Evolutionary conservation across 2,888 invertebrate genomes (phyloP).

Genomic region (Oconnorella tubifera): DNA sequence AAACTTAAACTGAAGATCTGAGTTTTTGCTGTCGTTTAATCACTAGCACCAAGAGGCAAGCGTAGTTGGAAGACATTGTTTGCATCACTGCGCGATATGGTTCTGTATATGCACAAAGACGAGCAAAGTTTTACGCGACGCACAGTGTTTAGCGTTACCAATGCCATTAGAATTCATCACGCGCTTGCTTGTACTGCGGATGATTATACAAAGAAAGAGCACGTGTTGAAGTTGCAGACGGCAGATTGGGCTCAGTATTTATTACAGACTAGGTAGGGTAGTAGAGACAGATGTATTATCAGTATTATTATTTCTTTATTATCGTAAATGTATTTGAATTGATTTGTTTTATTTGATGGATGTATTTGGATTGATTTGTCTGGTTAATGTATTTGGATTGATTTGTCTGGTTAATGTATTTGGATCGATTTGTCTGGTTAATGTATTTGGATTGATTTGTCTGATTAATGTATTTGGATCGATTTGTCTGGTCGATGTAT

Average conservation of each 20-base stretch:
- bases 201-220: slow-evolving; percentile 88
- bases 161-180: slow-evolving; percentile 80
- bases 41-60: slow-evolving; percentile 77
- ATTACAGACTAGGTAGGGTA: slow-evolving; percentile 95
- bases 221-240: slow-evolving; percentile 93
- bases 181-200: slow-evolving; percentile 87
- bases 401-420: too few species aligned
- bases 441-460: too few species aligned
- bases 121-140: too few species aligned
- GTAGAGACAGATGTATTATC: background rate
- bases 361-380: too few species aligned
- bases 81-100: slow-evolving; percentile 89
- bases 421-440: too few species aligned
- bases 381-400: too few species aligned
- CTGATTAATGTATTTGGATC: slow-evolving; percentile 8
- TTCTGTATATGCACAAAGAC: slow-evolving; percentile 86
- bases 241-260: slow-evolving; percentile 96
- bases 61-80: slow-evolving; percentile 99
- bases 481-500: too few species aligned
- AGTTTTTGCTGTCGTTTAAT: too few species aligned
- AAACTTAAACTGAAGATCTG: too few species aligned
- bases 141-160: too few species aligned
- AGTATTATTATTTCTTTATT: background rate
- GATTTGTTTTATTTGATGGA: background rate
- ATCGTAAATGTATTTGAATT: background rate